Base-by-base conservation (phyloP, 2,888 invertebrate genomes). In the Patella caerulea region DNA sequence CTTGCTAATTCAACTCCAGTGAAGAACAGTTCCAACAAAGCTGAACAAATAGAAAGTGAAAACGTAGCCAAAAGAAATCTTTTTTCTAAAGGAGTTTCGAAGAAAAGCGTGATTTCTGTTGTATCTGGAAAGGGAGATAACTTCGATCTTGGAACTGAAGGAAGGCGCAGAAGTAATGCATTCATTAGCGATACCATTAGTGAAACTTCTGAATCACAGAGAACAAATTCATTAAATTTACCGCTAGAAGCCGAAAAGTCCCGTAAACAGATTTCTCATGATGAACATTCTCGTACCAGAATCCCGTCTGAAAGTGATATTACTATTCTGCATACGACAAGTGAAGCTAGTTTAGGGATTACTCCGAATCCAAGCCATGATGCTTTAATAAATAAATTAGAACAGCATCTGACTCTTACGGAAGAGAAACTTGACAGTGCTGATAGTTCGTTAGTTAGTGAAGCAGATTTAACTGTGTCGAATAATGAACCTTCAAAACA, bases 291-390 rank as follows among this genome's bases (percentile, higher is more conserved):
- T 54, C 53, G 45, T 69, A 52, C 0, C 53, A 15, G 3, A 73
- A 7, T 9, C 3, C 1, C 59, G 55, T 14, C 84, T 11, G 89
- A 88, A 56, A 95, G 95, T 90, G 95, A 95, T 86, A 94, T 95
- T 80, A 94, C 95, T 84, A 93, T 95, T 71, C 92, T 95, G 45
- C 95, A 94, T 80, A 95, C 95, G 91, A 95, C 95, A 17, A 95
- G 95, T 90, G 94, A 94, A 87, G 94, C 94, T 84, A 95, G 95
- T 86, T 94, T 95, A 77, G 94, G 83, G 14, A 82, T 83, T 24
- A 81, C 86, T 19, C 81, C 85, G 3, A 81, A 81, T 55, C 78
- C 83, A 19, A 78, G 78, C 74, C 65, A 65, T 1, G 69, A 45
- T 1, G 56, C n/a, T n/a, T 65, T 65, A 0, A 45, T 45, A 45